phyloP scores from a whole-genome alignment of 1,140 invertebrate species.

The Bombus difficillimus region DNA sequence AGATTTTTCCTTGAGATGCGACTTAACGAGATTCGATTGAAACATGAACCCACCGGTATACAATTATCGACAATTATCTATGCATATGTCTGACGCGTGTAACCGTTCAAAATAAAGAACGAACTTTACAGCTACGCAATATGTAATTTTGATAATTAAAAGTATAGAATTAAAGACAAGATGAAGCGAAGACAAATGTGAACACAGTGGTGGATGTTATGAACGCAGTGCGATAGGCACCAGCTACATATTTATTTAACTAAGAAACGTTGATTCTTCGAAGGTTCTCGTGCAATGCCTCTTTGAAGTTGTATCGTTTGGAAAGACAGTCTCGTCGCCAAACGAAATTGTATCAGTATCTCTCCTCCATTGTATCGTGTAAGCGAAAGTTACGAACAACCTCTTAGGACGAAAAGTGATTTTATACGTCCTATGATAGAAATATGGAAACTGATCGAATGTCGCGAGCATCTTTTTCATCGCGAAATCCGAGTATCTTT shows the following conservation, averaged over 20 bases:
- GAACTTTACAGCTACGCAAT: not conserved
- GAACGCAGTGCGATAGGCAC: not conserved
- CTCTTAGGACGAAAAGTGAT: no score
- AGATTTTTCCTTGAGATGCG: no score
- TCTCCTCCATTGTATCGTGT: not conserved
- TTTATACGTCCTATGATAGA: not conserved
- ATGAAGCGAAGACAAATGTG: not conserved
- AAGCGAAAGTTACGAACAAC: no score
- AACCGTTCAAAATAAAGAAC: not conserved
- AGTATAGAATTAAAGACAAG: not conserved
- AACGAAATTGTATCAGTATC: not conserved
- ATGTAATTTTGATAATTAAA: not conserved
- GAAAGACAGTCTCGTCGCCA: no score
- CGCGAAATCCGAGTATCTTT: not conserved
- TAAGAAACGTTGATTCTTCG: no score
- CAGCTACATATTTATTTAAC: no score
- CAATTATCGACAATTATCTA: not conserved
- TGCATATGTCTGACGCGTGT: not conserved
- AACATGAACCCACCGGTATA: not conserved
- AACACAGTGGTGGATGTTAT: no score
- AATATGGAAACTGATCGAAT: not conserved
- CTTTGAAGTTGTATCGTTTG: no score
- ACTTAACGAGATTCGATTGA: no score
- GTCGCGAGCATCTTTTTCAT: not conserved
- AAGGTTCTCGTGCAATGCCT: no score